These are phyloP conservation scores for Mnemiopsis leidyi DNA, from an alignment of 37 sponge, comb jelly and placozoan species.

Conservation along the genomic window DNA sequence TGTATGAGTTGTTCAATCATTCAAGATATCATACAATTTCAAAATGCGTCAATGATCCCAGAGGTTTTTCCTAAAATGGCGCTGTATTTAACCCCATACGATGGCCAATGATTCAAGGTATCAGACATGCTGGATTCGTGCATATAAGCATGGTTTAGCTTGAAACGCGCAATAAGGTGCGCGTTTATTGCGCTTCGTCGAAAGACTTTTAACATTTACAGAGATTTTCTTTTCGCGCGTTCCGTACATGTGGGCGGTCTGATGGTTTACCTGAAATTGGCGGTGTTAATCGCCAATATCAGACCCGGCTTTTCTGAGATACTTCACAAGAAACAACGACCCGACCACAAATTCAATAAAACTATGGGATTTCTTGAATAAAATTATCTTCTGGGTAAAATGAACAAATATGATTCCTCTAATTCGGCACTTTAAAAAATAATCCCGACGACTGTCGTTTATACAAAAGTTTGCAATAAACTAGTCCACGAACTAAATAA, in stretches of 20 bases:
- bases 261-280: neutral
- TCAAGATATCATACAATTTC: neutral
- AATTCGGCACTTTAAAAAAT: neutral
- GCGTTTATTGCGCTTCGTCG: constrained; percentile 25
- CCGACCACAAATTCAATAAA: constrained; percentile 22
- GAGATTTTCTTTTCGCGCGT: neutral
- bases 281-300: neutral
- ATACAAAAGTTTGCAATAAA: neutral
- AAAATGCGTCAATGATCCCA: neutral
- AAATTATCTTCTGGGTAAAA: constrained; percentile 15
- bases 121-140: neutral
- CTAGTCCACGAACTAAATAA: neutral
- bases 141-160: neutral
- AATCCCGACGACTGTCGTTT: neutral
- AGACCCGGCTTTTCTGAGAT: neutral
- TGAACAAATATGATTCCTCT: neutral
- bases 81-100: neutral
- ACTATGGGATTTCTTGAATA: neutral
- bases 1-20: neutral
- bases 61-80: neutral
- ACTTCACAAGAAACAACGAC: neutral
- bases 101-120: neutral
- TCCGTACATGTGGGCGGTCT: neutral
- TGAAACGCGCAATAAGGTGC: neutral
- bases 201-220: neutral